A percentile compares a stretch with the other conserved stretches of the same genome.
phyloP scores from a whole-genome alignment of 2,113 vertebrate genomes.

The Regulus satrapa region DNA sequence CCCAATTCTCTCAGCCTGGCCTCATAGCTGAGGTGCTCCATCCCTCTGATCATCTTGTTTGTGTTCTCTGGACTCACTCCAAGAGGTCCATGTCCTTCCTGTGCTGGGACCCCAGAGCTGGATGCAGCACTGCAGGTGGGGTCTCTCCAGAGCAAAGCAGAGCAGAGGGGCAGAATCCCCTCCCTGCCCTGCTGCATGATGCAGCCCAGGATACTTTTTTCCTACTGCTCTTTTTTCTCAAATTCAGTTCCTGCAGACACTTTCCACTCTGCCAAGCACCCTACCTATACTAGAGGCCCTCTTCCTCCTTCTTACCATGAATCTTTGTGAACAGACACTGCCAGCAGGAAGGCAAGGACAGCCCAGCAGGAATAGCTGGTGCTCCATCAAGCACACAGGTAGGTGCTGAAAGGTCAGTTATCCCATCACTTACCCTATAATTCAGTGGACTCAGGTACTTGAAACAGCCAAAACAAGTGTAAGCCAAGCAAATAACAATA shows the following conservation, averaged over 20 bases:
- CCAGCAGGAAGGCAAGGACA: background rate
- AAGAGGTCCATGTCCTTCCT: background rate
- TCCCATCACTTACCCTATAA: conserved; percentile 79
- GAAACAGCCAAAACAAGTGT: conserved; percentile 88
- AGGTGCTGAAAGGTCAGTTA: background rate
- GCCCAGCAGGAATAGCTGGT: background rate
- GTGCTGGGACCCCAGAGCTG: background rate
- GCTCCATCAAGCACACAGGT: background rate
- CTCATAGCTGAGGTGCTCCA: background rate
- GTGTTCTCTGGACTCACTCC: background rate
- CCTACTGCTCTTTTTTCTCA: background rate
- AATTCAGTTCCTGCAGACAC: background rate
- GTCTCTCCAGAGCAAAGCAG: background rate
- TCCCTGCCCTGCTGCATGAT: background rate
- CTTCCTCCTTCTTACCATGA: background rate
- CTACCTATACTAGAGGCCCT: background rate
- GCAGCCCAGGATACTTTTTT: background rate
- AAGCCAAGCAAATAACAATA: conserved; percentile 76
- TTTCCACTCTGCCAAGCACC: background rate
- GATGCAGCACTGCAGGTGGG: background rate
- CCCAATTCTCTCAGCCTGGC: background rate
- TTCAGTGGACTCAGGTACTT: conserved; percentile 88
- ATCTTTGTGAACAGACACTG: background rate
- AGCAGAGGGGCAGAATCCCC: background rate
- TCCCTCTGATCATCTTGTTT: background rate